Conservation (phyloP, 1,140 invertebrate species). For the Anoplolepis gracilipes region DNA sequence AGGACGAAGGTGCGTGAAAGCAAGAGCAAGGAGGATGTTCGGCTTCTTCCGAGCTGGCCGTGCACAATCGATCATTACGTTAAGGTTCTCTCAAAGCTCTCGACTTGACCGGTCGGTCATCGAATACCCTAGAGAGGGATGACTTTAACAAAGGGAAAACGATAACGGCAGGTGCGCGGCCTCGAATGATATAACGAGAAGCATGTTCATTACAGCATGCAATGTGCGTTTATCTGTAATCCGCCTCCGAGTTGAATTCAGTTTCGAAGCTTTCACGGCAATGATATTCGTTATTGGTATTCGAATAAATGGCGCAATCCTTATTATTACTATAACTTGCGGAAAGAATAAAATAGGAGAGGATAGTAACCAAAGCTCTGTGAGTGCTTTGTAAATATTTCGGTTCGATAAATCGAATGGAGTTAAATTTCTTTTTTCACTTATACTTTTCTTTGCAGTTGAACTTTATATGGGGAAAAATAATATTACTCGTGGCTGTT, state of each 20-base stretch:
- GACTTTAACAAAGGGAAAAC: slow-evolving; percentile 45
- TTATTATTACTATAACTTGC: background rate
- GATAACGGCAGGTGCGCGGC: slow-evolving; percentile 29
- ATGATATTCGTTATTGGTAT: slow-evolving; percentile 5
- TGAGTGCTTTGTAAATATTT: slow-evolving; percentile 2
- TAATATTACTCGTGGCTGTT: background rate
- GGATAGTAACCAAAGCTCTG: background rate
- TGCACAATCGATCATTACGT: slow-evolving; percentile 61
- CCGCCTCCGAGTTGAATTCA: background rate
- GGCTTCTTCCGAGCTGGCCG: slow-evolving; percentile 29
- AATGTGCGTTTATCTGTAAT: background rate
- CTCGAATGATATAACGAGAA: slow-evolving; percentile 4
- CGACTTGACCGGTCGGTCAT: slow-evolving; percentile 33
- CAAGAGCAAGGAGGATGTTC: slow-evolving; percentile 23
- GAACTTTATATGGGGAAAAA: background rate
- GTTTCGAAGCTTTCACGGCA: background rate
- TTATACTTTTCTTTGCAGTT: background rate
- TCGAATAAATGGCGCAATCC: background rate
- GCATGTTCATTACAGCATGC: background rate
- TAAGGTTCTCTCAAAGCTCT: slow-evolving; percentile 45
- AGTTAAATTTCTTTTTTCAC: background rate
- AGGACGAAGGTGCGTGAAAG: slow-evolving; percentile 34
- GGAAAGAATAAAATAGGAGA: background rate
- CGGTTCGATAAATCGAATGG: background rate
- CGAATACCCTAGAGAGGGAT: slow-evolving; percentile 16